Conservation (phyloP, 2,888 invertebrate species). For the Homarus gammarus region DNA sequence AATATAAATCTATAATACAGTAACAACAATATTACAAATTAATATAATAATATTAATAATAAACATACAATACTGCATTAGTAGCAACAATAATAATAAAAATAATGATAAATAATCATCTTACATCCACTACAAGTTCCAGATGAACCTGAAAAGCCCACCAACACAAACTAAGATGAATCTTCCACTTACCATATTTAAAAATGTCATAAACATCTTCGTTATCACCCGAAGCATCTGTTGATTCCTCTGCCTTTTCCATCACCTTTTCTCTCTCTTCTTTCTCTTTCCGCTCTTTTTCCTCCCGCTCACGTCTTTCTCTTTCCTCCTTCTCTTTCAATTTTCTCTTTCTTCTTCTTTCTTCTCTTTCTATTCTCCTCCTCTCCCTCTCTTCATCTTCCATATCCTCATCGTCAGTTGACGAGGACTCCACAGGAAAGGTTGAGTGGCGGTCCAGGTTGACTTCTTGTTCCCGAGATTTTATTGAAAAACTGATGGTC, state of each 20-base stretch:
- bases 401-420: conserved; percentile 71
- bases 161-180: background rate
- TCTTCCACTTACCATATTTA: conserved; percentile 64
- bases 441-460: conserved; percentile 66
- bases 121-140: no score
- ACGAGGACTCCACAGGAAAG: conserved; percentile 73
- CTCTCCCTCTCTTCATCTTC: conserved; percentile 70
- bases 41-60: background rate
- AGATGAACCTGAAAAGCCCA: background rate
- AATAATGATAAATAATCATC: no score
- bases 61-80: no score
- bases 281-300: conserved; percentile 58
- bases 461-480: conserved; percentile 67
- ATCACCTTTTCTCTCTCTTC: conserved; percentile 48
- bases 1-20: no score
- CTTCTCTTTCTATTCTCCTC: conserved; percentile 58
- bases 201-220: conserved; percentile 75
- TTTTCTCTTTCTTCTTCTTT: conserved; percentile 59
- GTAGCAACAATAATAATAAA: no score
- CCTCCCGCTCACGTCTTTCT: conserved; percentile 53
- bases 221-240: conserved; percentile 69
- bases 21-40: background rate
- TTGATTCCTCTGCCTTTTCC: conserved; percentile 68
- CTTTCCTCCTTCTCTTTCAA: conserved; percentile 49
- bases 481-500: conserved; percentile 73